Evolutionary conservation across 2,888 invertebrate genomes (phyloP), one percentile per base, ranked within the genome.

Genomic region (Cataglyphis cursor): DNA sequence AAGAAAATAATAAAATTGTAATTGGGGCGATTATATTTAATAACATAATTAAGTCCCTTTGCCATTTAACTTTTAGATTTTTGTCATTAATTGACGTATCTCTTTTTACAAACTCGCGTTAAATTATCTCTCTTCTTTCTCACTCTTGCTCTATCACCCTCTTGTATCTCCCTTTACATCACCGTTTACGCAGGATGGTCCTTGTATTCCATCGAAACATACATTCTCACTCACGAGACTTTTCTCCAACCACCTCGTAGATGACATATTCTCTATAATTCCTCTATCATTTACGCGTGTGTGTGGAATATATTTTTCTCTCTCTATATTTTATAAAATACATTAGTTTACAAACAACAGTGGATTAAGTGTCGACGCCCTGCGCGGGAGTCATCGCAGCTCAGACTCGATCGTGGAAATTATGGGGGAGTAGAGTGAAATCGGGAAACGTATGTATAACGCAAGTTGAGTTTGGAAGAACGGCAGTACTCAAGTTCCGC

Each of bases 321-420:
- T 76, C 65, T 73, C 48, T 81, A 38, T 83, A 88, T 90, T 92
- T 93, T 93, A 94, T 93, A 93, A 93, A 94, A 94, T 93, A 94
- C 94, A 93, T 93, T 93, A 93, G 93, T 93, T 93, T 93, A 93
- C 93, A 78, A 70, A 93, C 92, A 93, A 93, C 90, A n/a, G 92
- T 92, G 92, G 90, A 93, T 93, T 92, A 93, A 93, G 91, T 91
- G 91, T 91, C 93, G 93, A 92, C 93, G 93, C 89, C 91, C 91
- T 89, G 90, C 90, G 89, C 88, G 89, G 82, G 75, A 87, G 87
- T 88, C 86, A 84, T 88, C 89, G 87, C 87, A 88, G 87, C 90
- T 90, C 90, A 70, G 88, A 81, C 82, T 87, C 88, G 90, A 90
- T 88, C 87, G 81, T 87, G 81, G 83, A 87, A 85, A 87, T 81